phyloP scores from a whole-genome alignment of 2,113 vertebrate species.

The Tonatia bakeri region DNA sequence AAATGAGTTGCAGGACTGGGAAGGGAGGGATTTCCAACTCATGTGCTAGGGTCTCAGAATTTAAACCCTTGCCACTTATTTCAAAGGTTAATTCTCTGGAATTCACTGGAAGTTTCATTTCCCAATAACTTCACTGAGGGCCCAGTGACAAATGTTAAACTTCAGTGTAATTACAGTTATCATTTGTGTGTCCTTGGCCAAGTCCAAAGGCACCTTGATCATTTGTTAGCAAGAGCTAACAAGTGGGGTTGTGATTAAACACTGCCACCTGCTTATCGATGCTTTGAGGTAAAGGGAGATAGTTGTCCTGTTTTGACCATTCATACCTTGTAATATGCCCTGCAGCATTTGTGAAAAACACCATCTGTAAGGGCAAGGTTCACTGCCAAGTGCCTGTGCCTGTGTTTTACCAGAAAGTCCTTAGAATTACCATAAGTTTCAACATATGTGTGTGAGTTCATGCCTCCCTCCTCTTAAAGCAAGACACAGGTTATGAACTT shows the following conservation, averaged over 20 bases:
- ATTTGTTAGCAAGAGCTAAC: not conserved
- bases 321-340: not conserved
- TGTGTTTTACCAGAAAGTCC: not conserved
- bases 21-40: not conserved
- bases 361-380: not conserved
- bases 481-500: not conserved
- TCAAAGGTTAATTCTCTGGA: not conserved
- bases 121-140: not conserved
- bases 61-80: not conserved
- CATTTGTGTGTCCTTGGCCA: not conserved
- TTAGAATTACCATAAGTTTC: not conserved
- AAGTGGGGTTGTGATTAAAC: not conserved
- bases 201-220: conserved; percentile 14
- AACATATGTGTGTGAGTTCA: not conserved
- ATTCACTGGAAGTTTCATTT: not conserved
- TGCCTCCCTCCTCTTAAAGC: not conserved
- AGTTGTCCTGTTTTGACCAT: not conserved
- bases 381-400: not conserved
- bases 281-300: not conserved
- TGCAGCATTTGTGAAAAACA: not conserved
- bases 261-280: not conserved
- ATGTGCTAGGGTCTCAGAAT: not conserved
- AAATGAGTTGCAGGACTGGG: too few species aligned
- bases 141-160: not conserved
- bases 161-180: not conserved